Evolutionary conservation across 2,797 vertebrate species (phyloP), one percentile per base, ranked within the genome.

Genomic region (Crypturellus tataupa): DNA sequence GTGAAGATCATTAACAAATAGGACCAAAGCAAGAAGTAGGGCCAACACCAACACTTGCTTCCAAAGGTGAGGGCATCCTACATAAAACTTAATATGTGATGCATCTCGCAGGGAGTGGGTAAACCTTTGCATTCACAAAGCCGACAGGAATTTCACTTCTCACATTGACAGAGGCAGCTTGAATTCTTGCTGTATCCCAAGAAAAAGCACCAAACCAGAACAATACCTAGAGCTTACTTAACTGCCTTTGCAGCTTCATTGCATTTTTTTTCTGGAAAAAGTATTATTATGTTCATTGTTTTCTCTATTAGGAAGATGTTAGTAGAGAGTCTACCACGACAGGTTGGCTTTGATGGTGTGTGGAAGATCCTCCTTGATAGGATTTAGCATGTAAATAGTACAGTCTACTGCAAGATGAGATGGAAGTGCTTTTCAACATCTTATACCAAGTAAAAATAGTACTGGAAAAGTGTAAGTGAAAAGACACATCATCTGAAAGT

Each of bases 81-180:
- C 35, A 1, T 0, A 95, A 77, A 65, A 20, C 40, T 12, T 51
- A 10, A 1, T 31, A 15, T 0, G 7, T 35, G 40, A 37, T 16
- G 64, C 12, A 31, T 14, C 29, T 76, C 80, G 55, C n/a, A 49
- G 56, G 67, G 70, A 25, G 16, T 51, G 79, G 62, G 64, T 25
- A 64, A 85, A 92, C 39, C 47, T 56, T 67, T 23, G 39, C 44
- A 59, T 65, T 63, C 63, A 49, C 39, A 6, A 71, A 47, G 51
- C 33, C 64, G 78, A 47, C 6, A 46, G 58, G 33, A 86, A 83
- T 88, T 94, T 86, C 59, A 46, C 49, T 65, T 4, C 35, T 56
- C 59, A 16, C 21, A 42, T 53, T 4, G 33, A 42, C 1, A 77
- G 31, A 55, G 4, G 44, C 24, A 72, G 39, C 35, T 83, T 83